Percentiles rank a stretch among this genome's conserved stretches.
These are phyloP conservation scores for Cybosia mesomella DNA, from an alignment of 2,888 invertebrate genomes.

Conservation along the genomic window DNA sequence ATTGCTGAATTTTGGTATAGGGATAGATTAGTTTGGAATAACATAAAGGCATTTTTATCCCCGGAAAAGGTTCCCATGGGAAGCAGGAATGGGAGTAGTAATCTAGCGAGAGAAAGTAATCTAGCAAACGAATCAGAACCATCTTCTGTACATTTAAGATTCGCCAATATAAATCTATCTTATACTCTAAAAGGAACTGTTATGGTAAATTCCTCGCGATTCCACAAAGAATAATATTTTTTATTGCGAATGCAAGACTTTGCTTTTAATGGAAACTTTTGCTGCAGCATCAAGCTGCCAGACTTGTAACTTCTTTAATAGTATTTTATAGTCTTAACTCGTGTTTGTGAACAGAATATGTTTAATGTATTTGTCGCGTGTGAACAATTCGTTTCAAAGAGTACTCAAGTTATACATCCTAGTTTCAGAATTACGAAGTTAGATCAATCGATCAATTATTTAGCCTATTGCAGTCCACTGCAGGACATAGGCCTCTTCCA, in stretches of 20 bases:
- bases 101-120: neutral
- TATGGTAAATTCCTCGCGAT: constrained; percentile 38
- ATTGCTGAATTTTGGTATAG: too few relatives aligned
- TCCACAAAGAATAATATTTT: constrained; percentile 48
- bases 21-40: too few relatives aligned
- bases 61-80: too few relatives aligned
- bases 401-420: neutral
- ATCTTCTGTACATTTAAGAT: constrained; percentile 18
- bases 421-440: too few relatives aligned
- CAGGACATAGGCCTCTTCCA: too few relatives aligned
- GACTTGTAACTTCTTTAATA: constrained; percentile 46
- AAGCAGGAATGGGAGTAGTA: too few relatives aligned
- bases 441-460: too few relatives aligned
- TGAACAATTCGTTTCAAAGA: constrained; percentile 9
- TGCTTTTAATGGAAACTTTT: constrained; percentile 54
- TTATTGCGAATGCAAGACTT: constrained; percentile 47
- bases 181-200: constrained; percentile 32
- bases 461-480: too few relatives aligned
- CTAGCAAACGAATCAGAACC: neutral
- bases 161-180: constrained; percentile 28
- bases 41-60: too few relatives aligned
- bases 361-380: constrained; percentile 28
- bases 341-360: constrained; percentile 31
- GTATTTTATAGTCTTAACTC: constrained; percentile 52
- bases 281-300: constrained; percentile 45